Conservation (phyloP, 1,140 invertebrate species). For the Drosophila orosa region DNA sequence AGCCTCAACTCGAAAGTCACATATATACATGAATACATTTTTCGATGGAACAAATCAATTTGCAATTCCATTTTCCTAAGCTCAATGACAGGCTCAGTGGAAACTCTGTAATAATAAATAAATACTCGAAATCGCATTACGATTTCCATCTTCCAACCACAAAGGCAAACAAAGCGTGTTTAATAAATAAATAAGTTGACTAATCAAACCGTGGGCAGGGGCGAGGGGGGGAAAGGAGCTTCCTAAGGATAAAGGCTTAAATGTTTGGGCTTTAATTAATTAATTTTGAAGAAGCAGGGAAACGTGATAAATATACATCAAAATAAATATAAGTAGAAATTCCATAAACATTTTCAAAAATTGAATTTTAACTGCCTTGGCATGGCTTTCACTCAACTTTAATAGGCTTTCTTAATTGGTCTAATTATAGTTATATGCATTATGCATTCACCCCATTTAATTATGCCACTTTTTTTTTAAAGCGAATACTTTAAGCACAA, state of each 20-base stretch:
- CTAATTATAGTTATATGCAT: slow-evolving; percentile 1
- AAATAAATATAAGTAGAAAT: too few species aligned
- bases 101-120: slow-evolving; percentile 39
- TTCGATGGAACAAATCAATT: slow-evolving; percentile 20
- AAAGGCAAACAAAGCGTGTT: slow-evolving; percentile 29
- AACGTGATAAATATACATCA: background rate
- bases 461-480: slow-evolving; percentile 1
- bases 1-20: slow-evolving; percentile 10
- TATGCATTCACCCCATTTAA: slow-evolving; percentile 6
- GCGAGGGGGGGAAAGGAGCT: background rate
- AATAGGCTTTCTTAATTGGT: background rate
- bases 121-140: slow-evolving; percentile 40
- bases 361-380: background rate
- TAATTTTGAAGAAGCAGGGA: background rate
- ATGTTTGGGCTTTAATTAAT: slow-evolving; percentile 11
- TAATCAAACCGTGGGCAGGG: slow-evolving; percentile 28
- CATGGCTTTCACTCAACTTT: background rate
- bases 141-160: slow-evolving; percentile 12
- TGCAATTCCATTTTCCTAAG: slow-evolving; percentile 28
- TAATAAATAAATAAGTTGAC: slow-evolving; percentile 44
- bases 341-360: background rate
- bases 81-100: slow-evolving; percentile 17
- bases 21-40: background rate
- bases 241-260: background rate
- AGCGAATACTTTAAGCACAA: slow-evolving; percentile 1